Conservation (phyloP, 2,113 vertebrate species). For the Sinosuthora webbiana region DNA sequence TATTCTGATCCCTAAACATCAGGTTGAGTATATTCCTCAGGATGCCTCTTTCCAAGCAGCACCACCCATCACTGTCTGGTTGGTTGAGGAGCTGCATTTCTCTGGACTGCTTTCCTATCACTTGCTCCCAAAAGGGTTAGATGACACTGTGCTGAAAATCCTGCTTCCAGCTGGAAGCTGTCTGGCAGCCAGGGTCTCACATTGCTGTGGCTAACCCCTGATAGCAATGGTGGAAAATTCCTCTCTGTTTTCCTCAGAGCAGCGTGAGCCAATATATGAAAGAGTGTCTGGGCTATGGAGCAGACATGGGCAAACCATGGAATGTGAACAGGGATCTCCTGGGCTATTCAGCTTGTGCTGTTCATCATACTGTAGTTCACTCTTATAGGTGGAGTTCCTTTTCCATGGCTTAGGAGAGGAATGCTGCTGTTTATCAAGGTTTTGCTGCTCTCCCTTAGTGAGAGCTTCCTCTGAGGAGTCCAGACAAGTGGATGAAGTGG, state of each 20-base stretch:
- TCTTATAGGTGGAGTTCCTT: background rate
- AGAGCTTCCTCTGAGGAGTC: background rate
- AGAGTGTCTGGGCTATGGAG: background rate
- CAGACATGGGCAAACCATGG: background rate
- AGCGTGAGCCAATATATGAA: background rate
- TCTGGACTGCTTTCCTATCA: background rate
- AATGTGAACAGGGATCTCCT: background rate
- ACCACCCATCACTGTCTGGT: background rate
- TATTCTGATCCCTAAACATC: background rate
- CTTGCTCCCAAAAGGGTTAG: background rate
- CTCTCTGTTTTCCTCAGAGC: background rate
- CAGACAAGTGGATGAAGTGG: too few species aligned
- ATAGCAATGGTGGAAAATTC: conserved; percentile 7
- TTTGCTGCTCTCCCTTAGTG: background rate
- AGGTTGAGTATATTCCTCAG: background rate
- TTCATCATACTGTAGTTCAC: background rate
- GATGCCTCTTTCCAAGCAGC: background rate
- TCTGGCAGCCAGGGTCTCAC: background rate
- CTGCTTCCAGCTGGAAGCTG: conserved; percentile 13
- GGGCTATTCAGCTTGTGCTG: fast-evolving
- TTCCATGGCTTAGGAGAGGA: background rate
- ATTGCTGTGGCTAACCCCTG: background rate
- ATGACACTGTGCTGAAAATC: background rate
- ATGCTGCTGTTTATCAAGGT: background rate
- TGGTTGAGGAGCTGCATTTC: background rate